Percentiles rank a stretch among this genome's conserved stretches.
phyloP scores from a whole-genome alignment of 2,888 invertebrate species.

The Erynnis tages region DNA sequence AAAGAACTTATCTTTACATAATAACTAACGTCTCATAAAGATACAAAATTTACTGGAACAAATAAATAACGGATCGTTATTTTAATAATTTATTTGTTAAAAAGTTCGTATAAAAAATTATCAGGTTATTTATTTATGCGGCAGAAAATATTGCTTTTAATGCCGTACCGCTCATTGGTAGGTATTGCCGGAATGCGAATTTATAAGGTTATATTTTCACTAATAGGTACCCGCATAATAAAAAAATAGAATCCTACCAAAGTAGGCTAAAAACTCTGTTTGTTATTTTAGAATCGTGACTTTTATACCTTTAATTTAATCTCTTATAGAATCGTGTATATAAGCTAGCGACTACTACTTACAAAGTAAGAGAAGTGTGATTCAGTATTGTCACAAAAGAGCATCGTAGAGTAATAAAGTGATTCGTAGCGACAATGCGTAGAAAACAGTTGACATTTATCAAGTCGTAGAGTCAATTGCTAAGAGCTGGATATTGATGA shows the following conservation, averaged over 20 bases:
- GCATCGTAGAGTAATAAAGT: slow-evolving; percentile 29
- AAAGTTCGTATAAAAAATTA: background rate
- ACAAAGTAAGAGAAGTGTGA: no score
- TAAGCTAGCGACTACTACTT: no score
- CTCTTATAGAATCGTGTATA: no score
- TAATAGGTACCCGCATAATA: no score
- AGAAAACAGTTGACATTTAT: slow-evolving; percentile 31
- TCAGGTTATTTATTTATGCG: background rate
- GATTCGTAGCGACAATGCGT: slow-evolving; percentile 14
- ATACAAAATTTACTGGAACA: background rate
- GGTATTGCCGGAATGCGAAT: no score
- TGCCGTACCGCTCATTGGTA: background rate
- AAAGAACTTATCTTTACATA: background rate
- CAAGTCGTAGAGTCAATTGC: slow-evolving; percentile 37
- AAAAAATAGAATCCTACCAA: no score
- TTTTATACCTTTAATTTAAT: no score
- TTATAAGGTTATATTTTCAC: no score
- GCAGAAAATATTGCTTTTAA: slow-evolving; percentile 1
- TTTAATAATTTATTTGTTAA: background rate
- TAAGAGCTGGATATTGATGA: slow-evolving; percentile 28
- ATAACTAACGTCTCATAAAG: background rate
- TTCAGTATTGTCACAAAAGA: no score
- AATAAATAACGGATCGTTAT: background rate
- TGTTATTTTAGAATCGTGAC: no score
- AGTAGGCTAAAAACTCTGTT: no score